These are phyloP conservation scores for Hiodon alosoides DNA, from an alignment of 2,113 vertebrate genomes.

Conservation along the genomic window DNA sequence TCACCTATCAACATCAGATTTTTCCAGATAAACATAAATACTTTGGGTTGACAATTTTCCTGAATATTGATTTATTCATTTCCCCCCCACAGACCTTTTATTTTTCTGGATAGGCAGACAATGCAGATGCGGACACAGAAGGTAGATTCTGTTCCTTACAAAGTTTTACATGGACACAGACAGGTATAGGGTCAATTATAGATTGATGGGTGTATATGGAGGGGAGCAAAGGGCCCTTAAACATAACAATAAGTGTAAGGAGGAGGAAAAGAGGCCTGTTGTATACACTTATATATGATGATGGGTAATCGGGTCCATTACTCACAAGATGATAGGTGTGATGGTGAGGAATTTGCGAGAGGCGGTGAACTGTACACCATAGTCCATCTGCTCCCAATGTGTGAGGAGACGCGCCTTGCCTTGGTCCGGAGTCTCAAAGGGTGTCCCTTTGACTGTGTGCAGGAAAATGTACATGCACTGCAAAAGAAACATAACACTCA, in stretches of 20 bases:
- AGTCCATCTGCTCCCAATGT: constrained; percentile 98
- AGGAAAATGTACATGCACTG: constrained; percentile 97
- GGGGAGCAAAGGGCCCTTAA: not conserved
- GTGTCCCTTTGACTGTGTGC: constrained; percentile 92
- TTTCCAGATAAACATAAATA: too few species aligned
- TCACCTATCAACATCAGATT: not conserved
- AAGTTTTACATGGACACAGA: not conserved
- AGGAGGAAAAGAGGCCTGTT: not conserved
- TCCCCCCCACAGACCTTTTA: too few species aligned
- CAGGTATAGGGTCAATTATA: not conserved
- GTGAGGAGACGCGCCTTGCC: constrained; percentile 89
- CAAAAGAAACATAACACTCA: constrained; percentile 19
- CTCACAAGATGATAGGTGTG: constrained; percentile 92
- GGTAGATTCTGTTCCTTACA: not conserved
- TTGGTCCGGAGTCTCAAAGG: constrained; percentile 92
- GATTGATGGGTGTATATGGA: not conserved
- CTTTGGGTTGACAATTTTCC: too few species aligned
- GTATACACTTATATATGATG: not conserved
- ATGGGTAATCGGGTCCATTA: constrained; percentile 14
- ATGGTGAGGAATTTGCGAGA: constrained; percentile 97
- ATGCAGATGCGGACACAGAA: not conserved
- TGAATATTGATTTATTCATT: too few species aligned
- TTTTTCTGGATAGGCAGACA: too few species aligned
- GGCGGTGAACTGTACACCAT: constrained; percentile 89
- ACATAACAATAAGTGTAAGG: not conserved